Percentiles rank a stretch among this genome's conserved stretches.
Conservation (phyloP, 2,113 vertebrate species). For the Nycticebus coucang region DNA sequence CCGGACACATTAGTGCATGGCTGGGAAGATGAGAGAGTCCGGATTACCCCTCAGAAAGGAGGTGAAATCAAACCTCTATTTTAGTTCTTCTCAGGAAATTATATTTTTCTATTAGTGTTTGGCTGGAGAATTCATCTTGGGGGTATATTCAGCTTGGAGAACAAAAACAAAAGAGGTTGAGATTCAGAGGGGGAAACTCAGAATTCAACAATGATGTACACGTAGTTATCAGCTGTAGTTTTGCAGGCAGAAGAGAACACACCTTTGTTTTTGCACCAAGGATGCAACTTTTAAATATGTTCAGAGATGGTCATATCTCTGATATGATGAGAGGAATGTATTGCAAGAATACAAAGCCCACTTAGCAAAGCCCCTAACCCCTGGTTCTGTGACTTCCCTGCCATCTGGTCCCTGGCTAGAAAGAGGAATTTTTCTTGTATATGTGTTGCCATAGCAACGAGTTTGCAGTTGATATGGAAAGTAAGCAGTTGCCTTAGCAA, state of each 20-base stretch:
- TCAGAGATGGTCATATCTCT: conserved; percentile 61
- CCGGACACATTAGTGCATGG: neutral
- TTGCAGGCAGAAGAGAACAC: neutral
- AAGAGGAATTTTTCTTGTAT: conserved; percentile 96
- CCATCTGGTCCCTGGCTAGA: conserved; percentile 94
- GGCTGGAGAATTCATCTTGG: neutral
- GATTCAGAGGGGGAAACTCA: neutral
- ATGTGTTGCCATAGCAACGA: conserved; percentile 94
- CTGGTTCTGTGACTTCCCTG: conserved; percentile 88
- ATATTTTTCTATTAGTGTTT: neutral
- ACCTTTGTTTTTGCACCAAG: neutral
- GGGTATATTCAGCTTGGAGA: neutral
- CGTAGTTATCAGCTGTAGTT: neutral
- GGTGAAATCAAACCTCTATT: neutral
- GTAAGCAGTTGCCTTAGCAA: conserved; percentile 97
- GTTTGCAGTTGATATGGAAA: conserved; percentile 97
- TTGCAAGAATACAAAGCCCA: conserved; percentile 72
- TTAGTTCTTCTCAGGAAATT: conserved; percentile 23
- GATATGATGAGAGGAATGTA: conserved; percentile 53
- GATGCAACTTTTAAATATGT: neutral
- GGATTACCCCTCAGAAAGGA: conserved; percentile 42
- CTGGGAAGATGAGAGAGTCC: conserved; percentile 32
- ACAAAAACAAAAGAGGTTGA: neutral
- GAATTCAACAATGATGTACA: neutral
- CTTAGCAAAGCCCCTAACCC: conserved; percentile 82